Percentiles rank a stretch among this genome's conserved stretches.
Evolutionary conservation across 37 sponge, comb jelly and placozoan genomes (phyloP).

Genomic region (Eunapius fragilis): DNA sequence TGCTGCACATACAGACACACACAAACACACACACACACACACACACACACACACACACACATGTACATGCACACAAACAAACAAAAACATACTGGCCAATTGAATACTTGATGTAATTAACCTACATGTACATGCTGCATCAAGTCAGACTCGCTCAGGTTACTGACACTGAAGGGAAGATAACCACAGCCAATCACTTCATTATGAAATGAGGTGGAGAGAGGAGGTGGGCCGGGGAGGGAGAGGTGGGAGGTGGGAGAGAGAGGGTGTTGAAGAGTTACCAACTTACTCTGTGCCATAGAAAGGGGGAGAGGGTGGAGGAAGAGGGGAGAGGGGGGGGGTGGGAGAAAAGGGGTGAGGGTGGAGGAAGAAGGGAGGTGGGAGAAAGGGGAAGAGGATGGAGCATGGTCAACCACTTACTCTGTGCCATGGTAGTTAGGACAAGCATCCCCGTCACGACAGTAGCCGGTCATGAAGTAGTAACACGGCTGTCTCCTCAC

Average conservation of each 20-base stretch:
- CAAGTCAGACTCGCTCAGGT: too few species aligned
- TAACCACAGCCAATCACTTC: too few species aligned
- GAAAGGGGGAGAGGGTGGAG: background rate
- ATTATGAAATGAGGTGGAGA: too few species aligned
- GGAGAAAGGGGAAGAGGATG: background rate
- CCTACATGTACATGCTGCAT: background rate
- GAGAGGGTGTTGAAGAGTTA: too few species aligned
- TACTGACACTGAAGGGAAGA: too few species aligned
- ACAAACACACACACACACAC: background rate
- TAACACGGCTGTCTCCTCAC: constrained; percentile 38
- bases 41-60: background rate
- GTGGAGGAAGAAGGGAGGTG: background rate
- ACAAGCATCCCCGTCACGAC: constrained; percentile 37
- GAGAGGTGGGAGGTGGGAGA: too few species aligned
- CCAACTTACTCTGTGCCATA: too few species aligned
- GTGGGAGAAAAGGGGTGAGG: background rate
- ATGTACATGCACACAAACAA: background rate
- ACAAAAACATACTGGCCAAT: too few species aligned
- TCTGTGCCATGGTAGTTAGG: constrained; percentile 43
- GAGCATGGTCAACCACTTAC: background rate
- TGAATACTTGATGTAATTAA: background rate
- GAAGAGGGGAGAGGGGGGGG: background rate
- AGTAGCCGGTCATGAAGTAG: constrained; percentile 51
- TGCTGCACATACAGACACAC: background rate
- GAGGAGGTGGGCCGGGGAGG: too few species aligned